A percentile compares a stretch with the other conserved stretches of the same genome.
These are phyloP conservation scores for Amblyjoppa fuscipennis DNA, from an alignment of 2,888 invertebrate genomes.

Conservation along the genomic window DNA sequence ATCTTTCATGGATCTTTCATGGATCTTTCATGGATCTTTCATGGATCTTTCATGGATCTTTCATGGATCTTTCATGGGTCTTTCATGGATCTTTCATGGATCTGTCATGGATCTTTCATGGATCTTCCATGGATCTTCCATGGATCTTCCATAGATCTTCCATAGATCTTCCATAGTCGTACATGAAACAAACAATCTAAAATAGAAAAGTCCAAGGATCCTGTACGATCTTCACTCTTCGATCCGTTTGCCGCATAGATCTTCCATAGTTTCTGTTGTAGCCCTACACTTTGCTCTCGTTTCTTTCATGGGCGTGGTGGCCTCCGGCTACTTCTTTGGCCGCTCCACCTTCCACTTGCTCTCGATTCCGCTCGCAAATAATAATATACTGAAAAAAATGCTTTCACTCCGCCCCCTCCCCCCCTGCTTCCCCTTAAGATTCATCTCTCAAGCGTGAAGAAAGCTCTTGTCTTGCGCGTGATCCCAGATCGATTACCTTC, in stretches of 20 bases:
- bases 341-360: slow-evolving; percentile 75
- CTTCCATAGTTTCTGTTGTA: slow-evolving; percentile 2
- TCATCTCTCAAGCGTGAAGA: slow-evolving; percentile 24
- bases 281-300: not conserved
- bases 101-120: too few relatives aligned
- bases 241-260: not conserved
- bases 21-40: too few relatives aligned
- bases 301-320: slow-evolving; percentile 73
- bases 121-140: too few relatives aligned
- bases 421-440: not conserved
- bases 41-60: too few relatives aligned
- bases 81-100: too few relatives aligned
- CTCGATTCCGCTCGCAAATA: slow-evolving; percentile 37
- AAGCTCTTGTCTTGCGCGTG: slow-evolving; percentile 16
- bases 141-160: too few relatives aligned
- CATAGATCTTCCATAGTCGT: too few relatives aligned
- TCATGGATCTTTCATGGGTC: too few relatives aligned
- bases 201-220: not conserved
- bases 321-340: slow-evolving; percentile 71
- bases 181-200: too few relatives aligned
- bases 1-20: too few relatives aligned
- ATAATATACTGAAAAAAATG: not conserved
- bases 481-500: slow-evolving; percentile 36
- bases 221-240: not conserved
- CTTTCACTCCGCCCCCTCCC: not conserved